These are phyloP conservation scores for Himalopsyche kuldschensis DNA, from an alignment of 2,888 invertebrate genomes.

Conservation along the genomic window DNA sequence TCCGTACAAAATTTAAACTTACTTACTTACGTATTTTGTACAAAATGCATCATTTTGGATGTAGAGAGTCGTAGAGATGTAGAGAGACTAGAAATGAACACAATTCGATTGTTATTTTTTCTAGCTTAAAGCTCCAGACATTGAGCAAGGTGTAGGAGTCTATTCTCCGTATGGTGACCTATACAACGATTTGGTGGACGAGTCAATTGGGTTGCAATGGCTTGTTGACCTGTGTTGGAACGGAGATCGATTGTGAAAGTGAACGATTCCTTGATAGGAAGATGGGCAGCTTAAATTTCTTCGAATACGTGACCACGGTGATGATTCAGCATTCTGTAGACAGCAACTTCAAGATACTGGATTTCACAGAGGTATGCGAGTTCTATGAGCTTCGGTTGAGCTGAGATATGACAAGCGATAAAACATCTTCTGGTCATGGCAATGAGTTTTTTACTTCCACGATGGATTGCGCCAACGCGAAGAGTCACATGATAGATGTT, in stretches of 20 bases:
- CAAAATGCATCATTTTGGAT: conserved; percentile 14
- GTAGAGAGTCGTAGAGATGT: too few species aligned
- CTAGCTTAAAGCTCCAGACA: conserved; percentile 65
- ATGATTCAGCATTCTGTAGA: conserved; percentile 96
- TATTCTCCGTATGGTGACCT: conserved; percentile 91
- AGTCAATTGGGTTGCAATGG: conserved; percentile 95
- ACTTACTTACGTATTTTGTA: background rate
- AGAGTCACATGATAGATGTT: conserved; percentile 99
- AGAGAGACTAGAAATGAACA: conserved; percentile 11
- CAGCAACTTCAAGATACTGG: conserved; percentile 94
- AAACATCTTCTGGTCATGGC: conserved; percentile 97
- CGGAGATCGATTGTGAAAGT: conserved; percentile 99
- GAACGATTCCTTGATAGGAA: conserved; percentile 99
- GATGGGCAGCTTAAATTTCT: conserved; percentile 92
- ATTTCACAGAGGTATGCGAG: conserved; percentile 99
- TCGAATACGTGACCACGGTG: conserved; percentile 98
- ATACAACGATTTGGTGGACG: conserved; percentile 73
- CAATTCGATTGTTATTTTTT: conserved; percentile 37
- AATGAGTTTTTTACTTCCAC: conserved; percentile 99
- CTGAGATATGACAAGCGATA: conserved; percentile 95
- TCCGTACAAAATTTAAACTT: too few species aligned
- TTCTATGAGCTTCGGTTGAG: conserved; percentile 93
- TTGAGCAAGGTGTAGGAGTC: conserved; percentile 90
- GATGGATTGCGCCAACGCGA: conserved; percentile 99
- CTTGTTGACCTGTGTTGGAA: conserved; percentile 97